Evolutionary conservation across 2,888 invertebrate genomes (phyloP).

Genomic region (Epinotia ramella): DNA sequence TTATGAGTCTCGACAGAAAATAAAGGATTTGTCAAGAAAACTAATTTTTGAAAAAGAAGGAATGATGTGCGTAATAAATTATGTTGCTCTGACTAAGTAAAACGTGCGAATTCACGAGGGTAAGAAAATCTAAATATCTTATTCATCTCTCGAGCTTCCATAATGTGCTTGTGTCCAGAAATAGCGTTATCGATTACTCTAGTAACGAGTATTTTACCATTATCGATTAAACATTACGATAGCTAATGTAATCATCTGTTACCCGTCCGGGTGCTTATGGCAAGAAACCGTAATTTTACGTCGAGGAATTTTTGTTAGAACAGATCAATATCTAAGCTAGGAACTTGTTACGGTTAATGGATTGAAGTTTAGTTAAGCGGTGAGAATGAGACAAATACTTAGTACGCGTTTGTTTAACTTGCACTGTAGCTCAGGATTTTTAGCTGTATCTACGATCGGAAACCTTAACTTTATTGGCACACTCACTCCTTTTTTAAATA

Average conservation of each 20-base stretch:
- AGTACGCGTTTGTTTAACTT: no score
- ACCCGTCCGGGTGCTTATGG: conserved; percentile 26
- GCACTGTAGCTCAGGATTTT: no score
- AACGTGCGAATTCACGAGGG: not conserved
- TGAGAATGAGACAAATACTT: no score
- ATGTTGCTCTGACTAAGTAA: not conserved
- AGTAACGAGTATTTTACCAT: conserved; percentile 28
- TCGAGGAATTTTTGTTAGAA: conserved; percentile 20
- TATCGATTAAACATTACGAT: conserved; percentile 33
- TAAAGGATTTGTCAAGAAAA: no score
- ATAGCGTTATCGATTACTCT: conserved; percentile 2
- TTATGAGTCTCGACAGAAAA: no score
- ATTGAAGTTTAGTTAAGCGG: not conserved
- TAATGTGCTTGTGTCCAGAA: not conserved
- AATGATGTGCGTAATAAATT: no score
- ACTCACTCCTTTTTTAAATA: no score
- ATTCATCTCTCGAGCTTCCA: conserved; percentile 2
- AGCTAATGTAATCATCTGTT: conserved; percentile 25
- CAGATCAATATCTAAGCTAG: conserved; percentile 17
- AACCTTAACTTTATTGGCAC: no score
- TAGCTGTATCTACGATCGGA: no score
- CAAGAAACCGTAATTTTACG: not conserved
- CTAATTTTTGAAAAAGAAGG: no score
- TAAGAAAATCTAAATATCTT: not conserved
- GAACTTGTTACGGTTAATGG: conserved; percentile 16